Base-by-base conservation (phyloP, 37 sponge, comb jelly and placozoan species). In the Halichondria panicea region DNA sequence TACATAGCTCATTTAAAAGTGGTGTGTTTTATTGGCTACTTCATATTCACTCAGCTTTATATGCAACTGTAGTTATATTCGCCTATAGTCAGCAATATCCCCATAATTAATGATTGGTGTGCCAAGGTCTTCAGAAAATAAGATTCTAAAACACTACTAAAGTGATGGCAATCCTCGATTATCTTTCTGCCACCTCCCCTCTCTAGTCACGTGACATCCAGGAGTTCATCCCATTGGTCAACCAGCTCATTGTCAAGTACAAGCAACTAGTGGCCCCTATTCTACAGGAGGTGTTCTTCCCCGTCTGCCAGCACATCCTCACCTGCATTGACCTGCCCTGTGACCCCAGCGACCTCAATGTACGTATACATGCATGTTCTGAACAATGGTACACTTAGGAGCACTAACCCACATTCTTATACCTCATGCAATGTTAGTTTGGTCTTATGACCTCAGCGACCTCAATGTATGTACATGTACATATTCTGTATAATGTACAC, bases 141-240 rank as follows among this genome's bases (percentile, higher is more conserved):
- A n/a, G n/a, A n/a, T n/a, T n/a, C n/a, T n/a, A n/a, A n/a, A n/a
- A n/a, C n/a, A n/a, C n/a, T n/a, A n/a, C n/a, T n/a, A n/a, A 1
- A 0, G 22, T 66, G 13, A 37, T 66, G 37, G 13, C 32, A 2
- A 33, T 40, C 2, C 1, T 65, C 5, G 66, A 33, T 24, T 65
- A 15, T 58, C 30, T 19, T 19, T 48, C 15, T 48, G 15, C 13
- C 52, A 19, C 15, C 11, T 48, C 15, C 15, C 3, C 35, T 6
- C 35, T 5, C 34, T 32, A 91, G 92, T 70, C 77, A 4, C 84
- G 55, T n/a, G 91, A 93, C 40, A 57, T 90, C 9, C 91, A 87
- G 54, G 95, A 91, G 59, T 94, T 94, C 75, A 94, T 94, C 32
- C 91, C 95, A 0, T 60, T 94, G 34, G 87, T 94, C 22, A 94